Conservation (phyloP, 1,140 invertebrate species). For the Drosophila rhopaloa region DNA sequence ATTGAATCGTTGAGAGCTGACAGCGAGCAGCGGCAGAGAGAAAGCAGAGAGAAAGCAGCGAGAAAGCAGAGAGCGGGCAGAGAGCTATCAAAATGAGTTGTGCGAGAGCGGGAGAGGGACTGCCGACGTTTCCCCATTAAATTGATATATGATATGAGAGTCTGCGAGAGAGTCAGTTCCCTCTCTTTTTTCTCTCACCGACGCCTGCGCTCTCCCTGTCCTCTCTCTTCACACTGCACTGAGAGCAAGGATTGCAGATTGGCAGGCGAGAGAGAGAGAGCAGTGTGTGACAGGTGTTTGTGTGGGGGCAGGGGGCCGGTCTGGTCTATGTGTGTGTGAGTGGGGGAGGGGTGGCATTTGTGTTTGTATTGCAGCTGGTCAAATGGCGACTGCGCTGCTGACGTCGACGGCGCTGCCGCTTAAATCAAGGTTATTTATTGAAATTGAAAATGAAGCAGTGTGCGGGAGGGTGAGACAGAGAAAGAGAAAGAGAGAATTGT, state of each 20-base stretch:
- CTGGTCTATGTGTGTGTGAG: conserved; percentile 28
- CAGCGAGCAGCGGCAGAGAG: conserved; percentile 46
- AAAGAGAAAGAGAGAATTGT: conserved; percentile 19
- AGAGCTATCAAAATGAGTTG: conserved; percentile 3
- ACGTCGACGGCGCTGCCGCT: conserved; percentile 62
- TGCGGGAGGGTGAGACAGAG: conserved; percentile 3
- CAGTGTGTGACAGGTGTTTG: conserved; percentile 73
- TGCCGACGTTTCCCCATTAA: conserved; percentile 65
- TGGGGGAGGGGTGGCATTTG: conserved; percentile 29
- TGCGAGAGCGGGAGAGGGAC: conserved; percentile 23
- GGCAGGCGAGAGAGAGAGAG: conserved; percentile 2
- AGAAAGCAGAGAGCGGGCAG: conserved; percentile 21
- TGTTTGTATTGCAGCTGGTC: conserved; percentile 72
- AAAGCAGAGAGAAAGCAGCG: conserved; percentile 26
- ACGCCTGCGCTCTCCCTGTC: conserved; percentile 49
- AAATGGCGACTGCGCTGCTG: conserved; percentile 52
- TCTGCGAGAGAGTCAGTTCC: conserved; percentile 11
- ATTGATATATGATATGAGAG: conserved; percentile 64
- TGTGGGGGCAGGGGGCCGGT: conserved; percentile 79
- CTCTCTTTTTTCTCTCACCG: conserved; percentile 8
- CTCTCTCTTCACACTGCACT: conserved; percentile 10
- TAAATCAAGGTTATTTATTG: conserved; percentile 83
- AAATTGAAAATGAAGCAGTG: conserved; percentile 79
- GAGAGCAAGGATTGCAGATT: conserved; percentile 33
- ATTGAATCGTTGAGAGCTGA: conserved; percentile 81